Base-by-base conservation (phyloP, 1,140 invertebrate genomes). In the Rhyzopertha dominica region DNA sequence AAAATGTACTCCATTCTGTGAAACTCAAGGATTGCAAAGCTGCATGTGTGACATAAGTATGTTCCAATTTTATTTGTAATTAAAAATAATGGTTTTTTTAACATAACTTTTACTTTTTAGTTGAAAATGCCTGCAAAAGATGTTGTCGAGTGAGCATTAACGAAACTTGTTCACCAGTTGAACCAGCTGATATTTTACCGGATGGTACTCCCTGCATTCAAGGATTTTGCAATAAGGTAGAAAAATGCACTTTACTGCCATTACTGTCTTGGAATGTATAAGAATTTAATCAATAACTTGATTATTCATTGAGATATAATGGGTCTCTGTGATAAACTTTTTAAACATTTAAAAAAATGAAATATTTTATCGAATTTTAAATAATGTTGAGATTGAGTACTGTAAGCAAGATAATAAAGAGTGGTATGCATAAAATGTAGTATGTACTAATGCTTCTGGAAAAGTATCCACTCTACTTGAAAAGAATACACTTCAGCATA, bases 141-240 rank as follows among this genome's bases (percentile, higher is more conserved):
- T 97, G 93, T 63, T 97, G 94, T 57, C 78, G 90, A 45, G 85
- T 85, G 69, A 90, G 81, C 55, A 75, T 92, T 43, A 94, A 95
- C 63, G 88, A 90, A 63, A 93, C 90, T 0, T 95, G 91, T 61
- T 87, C 87, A 57, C 87, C 90, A 0, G 84, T 92, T 24, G 87
- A 89, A 44, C 89, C 87, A 17, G 79, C 80, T 40, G 87, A 92
- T 66, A 86, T 88, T 47, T 72, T 96, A 35, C 86, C 90, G 0
- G 89, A 96, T 72, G 93, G 93, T 1, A 93, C 91, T 2, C 92
- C 93, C 1, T 97, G 94, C 65, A 90, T 95, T 61, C 90, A 94
- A 74, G 93, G 94, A 26, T 95, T 94, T 67, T 96, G 93, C 65
- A 92, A 93, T 66, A 86, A 89, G 71, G 88, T 90, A 73, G 53